These are phyloP conservation scores for Horisme vitalbata DNA, from an alignment of 2,888 invertebrate species.

Conservation along the genomic window DNA sequence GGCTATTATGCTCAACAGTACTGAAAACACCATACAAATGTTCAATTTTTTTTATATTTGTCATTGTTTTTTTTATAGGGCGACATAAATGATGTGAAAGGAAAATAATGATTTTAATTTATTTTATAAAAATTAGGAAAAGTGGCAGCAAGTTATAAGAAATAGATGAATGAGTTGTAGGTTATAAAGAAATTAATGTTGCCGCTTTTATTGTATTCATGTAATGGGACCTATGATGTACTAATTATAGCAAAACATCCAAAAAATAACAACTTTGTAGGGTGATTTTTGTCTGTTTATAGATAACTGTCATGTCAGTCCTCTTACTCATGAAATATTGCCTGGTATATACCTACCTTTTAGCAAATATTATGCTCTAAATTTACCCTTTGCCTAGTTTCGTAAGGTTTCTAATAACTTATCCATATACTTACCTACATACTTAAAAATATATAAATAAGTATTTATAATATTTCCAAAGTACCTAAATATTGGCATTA, in stretches of 20 bases:
- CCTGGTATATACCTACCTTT: neutral
- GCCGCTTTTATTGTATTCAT: conserved; percentile 24
- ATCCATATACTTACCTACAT: no score
- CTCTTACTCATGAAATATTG: conserved; percentile 31
- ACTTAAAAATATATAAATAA: no score
- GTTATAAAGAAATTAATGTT: conserved; percentile 22
- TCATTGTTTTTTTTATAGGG: conserved; percentile 28
- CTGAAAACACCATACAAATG: conserved; percentile 33
- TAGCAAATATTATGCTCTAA: conserved; percentile 11
- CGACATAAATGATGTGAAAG: conserved; percentile 9
- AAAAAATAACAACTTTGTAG: conserved; percentile 6
- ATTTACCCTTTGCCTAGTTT: conserved; percentile 18
- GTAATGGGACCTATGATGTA: conserved; percentile 17
- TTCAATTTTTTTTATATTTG: conserved; percentile 30
- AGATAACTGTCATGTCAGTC: conserved; percentile 7
- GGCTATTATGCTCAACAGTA: conserved; percentile 32
- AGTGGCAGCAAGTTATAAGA: conserved; percentile 22
- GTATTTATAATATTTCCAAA: conserved; percentile 9
- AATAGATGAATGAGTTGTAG: conserved; percentile 21
- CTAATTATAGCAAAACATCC: conserved; percentile 16
- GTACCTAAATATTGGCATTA: conserved; percentile 18
- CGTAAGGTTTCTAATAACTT: conserved; percentile 13
- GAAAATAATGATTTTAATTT: conserved; percentile 20
- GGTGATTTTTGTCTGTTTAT: neutral
- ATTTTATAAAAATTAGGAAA: conserved; percentile 27